phyloP scores from a whole-genome alignment of 2,113 vertebrate species.

The Oostethus manadensis region DNA sequence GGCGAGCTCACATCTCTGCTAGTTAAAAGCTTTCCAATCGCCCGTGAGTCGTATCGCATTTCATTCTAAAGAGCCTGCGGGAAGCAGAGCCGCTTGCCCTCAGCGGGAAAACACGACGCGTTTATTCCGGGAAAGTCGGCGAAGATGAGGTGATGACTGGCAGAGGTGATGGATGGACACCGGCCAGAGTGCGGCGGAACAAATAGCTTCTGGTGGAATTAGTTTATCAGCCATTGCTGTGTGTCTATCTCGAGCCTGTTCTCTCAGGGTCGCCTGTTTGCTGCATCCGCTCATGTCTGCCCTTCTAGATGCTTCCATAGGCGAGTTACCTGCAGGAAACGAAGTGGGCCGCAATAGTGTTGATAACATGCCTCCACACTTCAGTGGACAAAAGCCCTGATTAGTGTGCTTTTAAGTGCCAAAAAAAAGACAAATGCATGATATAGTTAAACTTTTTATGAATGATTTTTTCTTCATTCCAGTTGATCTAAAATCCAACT shows the following conservation, averaged over 20 bases:
- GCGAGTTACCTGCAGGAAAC: conserved; percentile 48
- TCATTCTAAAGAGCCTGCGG: conserved; percentile 78
- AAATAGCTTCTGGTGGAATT: conserved; percentile 67
- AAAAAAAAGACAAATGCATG: no score
- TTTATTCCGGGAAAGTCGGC: conserved; percentile 74
- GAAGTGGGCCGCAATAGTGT: conserved; percentile 51
- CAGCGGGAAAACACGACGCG: conserved; percentile 73
- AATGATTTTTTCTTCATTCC: no score
- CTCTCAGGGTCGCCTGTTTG: conserved; percentile 2
- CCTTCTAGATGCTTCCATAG: conserved; percentile 52
- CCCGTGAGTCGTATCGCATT: conserved; percentile 61
- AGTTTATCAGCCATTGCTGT: conserved; percentile 62
- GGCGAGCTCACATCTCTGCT: conserved; percentile 53
- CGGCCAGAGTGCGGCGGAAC: conserved; percentile 65
- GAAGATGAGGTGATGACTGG: conserved; percentile 65
- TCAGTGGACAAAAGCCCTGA: neutral
- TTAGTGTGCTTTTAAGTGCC: no score
- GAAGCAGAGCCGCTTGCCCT: conserved; percentile 69
- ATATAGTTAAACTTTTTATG: no score
- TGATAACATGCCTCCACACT: conserved; percentile 17
- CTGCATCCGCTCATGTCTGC: conserved; percentile 35
- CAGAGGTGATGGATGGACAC: conserved; percentile 58
- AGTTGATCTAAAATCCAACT: no score
- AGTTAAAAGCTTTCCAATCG: conserved; percentile 74
- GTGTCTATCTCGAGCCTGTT: conserved; percentile 43